Percentiles rank a stretch among this genome's conserved stretches.
phyloP scores from a whole-genome alignment of 2,797 vertebrate genomes.

The Rachycentron canadum region DNA sequence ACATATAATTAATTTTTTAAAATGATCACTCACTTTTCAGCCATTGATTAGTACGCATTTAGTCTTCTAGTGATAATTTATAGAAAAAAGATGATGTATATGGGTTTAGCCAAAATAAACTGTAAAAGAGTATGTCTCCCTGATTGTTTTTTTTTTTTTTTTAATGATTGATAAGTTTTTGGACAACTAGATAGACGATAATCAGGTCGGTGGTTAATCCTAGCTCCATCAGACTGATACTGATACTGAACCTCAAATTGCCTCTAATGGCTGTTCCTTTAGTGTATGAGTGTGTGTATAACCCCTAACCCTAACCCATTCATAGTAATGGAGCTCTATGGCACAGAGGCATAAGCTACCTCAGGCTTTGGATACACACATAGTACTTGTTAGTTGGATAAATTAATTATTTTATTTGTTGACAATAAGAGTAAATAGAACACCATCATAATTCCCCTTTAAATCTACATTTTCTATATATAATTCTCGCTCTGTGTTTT shows the following conservation, averaged over 20 bases:
- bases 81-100: neutral
- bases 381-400: neutral
- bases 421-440: neutral
- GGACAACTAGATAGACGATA: no score
- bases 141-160: neutral
- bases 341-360: neutral
- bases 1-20: no score
- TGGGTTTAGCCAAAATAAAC: no score
- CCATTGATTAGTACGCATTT: no score
- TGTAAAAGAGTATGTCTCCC: neutral
- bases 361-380: neutral
- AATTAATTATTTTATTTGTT: neutral
- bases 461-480: neutral
- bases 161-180: neutral
- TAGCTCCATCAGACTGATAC: no score
- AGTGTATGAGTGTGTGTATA: no score
- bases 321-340: neutral
- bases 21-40: no score
- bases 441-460: neutral
- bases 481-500: slow-evolving; percentile 13
- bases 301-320: no score
- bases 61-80: no score
- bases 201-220: no score
- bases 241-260: no score
- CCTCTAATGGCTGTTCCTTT: no score